Percentiles rank a stretch among this genome's conserved stretches.
These are phyloP conservation scores for Elgonia sp. DNA, from an alignment of 2,888 invertebrate genomes.

Conservation along the genomic window DNA sequence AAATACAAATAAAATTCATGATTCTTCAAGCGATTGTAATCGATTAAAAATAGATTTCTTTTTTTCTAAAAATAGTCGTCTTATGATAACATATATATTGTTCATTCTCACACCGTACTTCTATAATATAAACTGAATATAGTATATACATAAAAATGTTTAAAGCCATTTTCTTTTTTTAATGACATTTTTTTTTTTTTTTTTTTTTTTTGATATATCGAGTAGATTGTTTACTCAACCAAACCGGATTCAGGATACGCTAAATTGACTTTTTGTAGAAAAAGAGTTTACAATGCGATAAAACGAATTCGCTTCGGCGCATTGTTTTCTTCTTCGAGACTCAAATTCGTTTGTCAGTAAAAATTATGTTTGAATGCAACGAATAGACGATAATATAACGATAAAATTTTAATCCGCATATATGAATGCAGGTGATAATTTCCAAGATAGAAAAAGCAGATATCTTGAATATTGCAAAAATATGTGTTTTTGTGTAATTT, in stretches of 20 bases:
- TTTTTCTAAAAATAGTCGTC: too few species aligned
- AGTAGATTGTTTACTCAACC: slow-evolving; percentile 16
- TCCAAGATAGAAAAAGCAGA: background rate
- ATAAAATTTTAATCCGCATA: slow-evolving; percentile 23
- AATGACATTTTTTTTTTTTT: too few species aligned
- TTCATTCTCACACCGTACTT: too few species aligned
- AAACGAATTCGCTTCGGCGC: slow-evolving; percentile 31
- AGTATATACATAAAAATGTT: too few species aligned
- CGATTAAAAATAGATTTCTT: too few species aligned
- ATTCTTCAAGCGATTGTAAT: too few species aligned
- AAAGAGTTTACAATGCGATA: slow-evolving; percentile 36
- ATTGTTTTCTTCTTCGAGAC: slow-evolving; percentile 24
- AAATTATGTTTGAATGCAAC: slow-evolving; percentile 20
- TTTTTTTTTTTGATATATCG: too few species aligned
- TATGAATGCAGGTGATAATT: slow-evolving; percentile 11
- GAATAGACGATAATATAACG: slow-evolving; percentile 19
- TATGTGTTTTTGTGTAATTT: background rate
- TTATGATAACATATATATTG: too few species aligned
- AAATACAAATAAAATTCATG: too few species aligned
- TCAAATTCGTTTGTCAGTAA: background rate
- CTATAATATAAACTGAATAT: too few species aligned
- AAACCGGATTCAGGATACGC: slow-evolving; percentile 20
- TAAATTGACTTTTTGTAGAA: slow-evolving; percentile 30
- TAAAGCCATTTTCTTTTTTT: too few species aligned
- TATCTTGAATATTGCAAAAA: background rate